A percentile compares a stretch with the other conserved stretches of the same genome.
These are phyloP conservation scores for Pagrus major DNA, from an alignment of 2,113 vertebrate genomes.

Conservation along the genomic window DNA sequence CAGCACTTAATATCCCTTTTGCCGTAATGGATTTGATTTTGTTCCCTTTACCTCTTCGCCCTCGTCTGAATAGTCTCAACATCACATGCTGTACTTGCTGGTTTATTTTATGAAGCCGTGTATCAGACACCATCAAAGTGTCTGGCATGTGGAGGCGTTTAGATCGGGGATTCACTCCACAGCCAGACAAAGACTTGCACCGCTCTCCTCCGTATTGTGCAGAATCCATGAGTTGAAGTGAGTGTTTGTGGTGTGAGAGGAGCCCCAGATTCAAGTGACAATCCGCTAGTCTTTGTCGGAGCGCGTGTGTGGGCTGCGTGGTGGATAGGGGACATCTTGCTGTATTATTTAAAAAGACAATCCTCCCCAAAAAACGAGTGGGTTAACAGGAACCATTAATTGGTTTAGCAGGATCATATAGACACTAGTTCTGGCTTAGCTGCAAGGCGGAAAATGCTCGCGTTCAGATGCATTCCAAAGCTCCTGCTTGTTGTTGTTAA, in stretches of 20 bases:
- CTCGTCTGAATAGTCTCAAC: conserved; percentile 47
- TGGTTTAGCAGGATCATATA: conserved; percentile 83
- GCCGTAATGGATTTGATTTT: conserved; percentile 72
- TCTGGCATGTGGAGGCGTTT: conserved; percentile 63
- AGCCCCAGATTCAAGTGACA: conserved; percentile 74
- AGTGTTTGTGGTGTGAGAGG: conserved; percentile 64
- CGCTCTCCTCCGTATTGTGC: conserved; percentile 64
- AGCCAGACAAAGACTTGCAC: conserved; percentile 75
- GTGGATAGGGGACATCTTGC: conserved; percentile 75
- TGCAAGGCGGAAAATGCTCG: conserved; percentile 69
- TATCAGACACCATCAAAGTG: conserved; percentile 64
- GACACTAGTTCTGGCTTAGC: conserved; percentile 77
- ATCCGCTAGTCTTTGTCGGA: conserved; percentile 67
- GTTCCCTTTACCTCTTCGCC: conserved; percentile 60
- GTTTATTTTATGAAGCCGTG: conserved; percentile 66
- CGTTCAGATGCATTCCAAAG: conserved; percentile 68
- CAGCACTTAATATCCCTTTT: conserved; percentile 65
- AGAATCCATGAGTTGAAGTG: conserved; percentile 63
- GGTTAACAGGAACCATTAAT: conserved; percentile 85
- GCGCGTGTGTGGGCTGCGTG: conserved; percentile 68
- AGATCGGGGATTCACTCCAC: conserved; percentile 71
- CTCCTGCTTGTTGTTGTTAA: conserved; percentile 58
- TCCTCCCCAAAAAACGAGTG: conserved; percentile 80
- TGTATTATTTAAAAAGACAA: conserved; percentile 83
- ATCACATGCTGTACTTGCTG: conserved; percentile 42